Evolutionary conservation across 92 coral and sea anemone species (phyloP).

Genomic region (Heliopora coerulea): DNA sequence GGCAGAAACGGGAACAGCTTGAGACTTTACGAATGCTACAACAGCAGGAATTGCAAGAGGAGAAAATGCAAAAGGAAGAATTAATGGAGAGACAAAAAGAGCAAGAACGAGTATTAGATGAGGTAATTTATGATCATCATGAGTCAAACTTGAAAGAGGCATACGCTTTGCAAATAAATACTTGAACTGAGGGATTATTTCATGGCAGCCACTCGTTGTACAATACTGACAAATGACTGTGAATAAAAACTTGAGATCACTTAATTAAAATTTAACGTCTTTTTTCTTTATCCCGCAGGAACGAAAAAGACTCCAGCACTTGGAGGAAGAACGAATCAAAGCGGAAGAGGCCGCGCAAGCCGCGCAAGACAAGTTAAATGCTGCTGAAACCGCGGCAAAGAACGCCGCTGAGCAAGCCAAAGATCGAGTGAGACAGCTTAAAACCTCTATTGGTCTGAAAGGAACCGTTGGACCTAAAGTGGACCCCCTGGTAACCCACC

Average conservation of each 20-base stretch:
- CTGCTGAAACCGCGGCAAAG: slow-evolving; percentile 83
- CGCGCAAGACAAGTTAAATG: slow-evolving; percentile 76
- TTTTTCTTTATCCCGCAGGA: slow-evolving; percentile 58
- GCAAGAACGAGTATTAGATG: slow-evolving; percentile 78
- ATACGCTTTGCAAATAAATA: too few relatives aligned
- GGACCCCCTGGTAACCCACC: slow-evolving; percentile 69
- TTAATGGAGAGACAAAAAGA: slow-evolving; percentile 73
- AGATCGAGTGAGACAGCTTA: slow-evolving; percentile 87
- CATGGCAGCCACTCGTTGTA: too few relatives aligned
- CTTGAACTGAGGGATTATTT: too few relatives aligned
- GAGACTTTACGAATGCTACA: slow-evolving; percentile 74
- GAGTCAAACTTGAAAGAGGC: too few relatives aligned
- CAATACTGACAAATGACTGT: too few relatives aligned
- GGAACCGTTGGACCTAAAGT: slow-evolving; percentile 78
- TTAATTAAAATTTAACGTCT: too few relatives aligned
- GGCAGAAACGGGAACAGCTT: slow-evolving; percentile 72
- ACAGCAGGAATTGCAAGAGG: slow-evolving; percentile 71
- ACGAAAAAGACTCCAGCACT: slow-evolving; percentile 67
- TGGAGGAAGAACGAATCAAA: slow-evolving; percentile 76
- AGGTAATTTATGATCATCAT: slow-evolving; percentile 70
- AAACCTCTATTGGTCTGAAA: slow-evolving; percentile 84
- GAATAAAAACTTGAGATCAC: too few relatives aligned
- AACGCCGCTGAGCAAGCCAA: slow-evolving; percentile 91
- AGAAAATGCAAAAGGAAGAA: slow-evolving; percentile 50
- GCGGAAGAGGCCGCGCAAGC: slow-evolving; percentile 90